phyloP scores from a whole-genome alignment of 2,888 invertebrate species.

The Cephonodes hylas region DNA sequence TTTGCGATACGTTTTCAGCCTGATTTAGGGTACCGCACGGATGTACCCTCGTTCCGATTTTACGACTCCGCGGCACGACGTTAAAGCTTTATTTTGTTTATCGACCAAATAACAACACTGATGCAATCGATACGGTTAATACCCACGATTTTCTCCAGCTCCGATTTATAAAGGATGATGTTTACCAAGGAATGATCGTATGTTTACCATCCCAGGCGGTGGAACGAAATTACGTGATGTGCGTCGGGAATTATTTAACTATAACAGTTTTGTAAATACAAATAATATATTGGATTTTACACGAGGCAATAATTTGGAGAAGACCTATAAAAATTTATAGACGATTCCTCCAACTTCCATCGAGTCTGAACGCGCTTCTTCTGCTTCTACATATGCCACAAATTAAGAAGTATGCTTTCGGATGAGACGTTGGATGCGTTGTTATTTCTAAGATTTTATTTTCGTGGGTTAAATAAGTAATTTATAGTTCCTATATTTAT shows the following conservation, averaged over 20 bases:
- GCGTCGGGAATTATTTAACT: background rate
- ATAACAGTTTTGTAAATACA: background rate
- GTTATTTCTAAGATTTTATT: too few relatives aligned
- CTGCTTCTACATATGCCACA: too few relatives aligned
- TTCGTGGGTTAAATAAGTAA: too few relatives aligned
- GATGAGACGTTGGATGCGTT: too few relatives aligned
- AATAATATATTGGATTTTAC: too few relatives aligned
- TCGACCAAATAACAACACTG: constrained; percentile 37
- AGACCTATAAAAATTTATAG: too few relatives aligned
- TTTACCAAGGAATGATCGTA: background rate
- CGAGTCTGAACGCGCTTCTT: too few relatives aligned
- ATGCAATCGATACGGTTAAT: constrained; percentile 20
- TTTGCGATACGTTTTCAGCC: constrained; percentile 40
- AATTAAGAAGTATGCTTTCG: too few relatives aligned
- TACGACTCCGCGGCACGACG: constrained; percentile 52
- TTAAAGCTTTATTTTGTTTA: constrained; percentile 56
- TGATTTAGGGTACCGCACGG: constrained; percentile 53
- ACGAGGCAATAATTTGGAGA: too few relatives aligned
- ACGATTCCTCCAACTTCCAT: too few relatives aligned
- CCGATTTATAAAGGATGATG: background rate
- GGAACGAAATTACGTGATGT: background rate
- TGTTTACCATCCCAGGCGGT: background rate
- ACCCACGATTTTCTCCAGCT: background rate
- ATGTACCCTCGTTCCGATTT: constrained; percentile 49
- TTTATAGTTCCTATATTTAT: too few relatives aligned